Evolutionary conservation across 2,888 invertebrate species (phyloP).

Genomic region (Dastarcus helophoroides): DNA sequence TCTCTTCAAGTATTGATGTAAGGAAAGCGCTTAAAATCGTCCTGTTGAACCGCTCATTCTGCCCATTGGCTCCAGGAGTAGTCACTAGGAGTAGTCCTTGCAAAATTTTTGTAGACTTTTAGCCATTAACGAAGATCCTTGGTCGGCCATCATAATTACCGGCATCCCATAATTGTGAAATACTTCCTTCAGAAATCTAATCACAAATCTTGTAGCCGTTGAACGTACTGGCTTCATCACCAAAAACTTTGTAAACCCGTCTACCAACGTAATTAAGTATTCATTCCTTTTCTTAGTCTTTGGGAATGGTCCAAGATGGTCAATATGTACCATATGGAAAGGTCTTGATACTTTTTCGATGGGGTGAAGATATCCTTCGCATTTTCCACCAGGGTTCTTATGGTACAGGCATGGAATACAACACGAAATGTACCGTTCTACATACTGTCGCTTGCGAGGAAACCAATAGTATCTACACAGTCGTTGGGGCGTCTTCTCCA

Average conservation of each 20-base stretch:
- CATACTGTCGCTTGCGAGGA: conserved; percentile 27
- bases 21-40: conserved; percentile 21
- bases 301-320: conserved; percentile 34
- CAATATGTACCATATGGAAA: conserved; percentile 33
- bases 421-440: conserved; percentile 29
- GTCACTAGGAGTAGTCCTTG: conserved; percentile 21
- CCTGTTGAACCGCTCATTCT: conserved; percentile 25
- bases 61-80: conserved; percentile 28
- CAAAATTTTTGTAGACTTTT: conserved; percentile 26
- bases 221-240: conserved; percentile 5
- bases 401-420: conserved; percentile 32
- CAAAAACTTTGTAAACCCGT: conserved; percentile 21
- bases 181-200: conserved; percentile 11
- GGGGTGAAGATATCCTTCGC: conserved; percentile 28
- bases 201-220: conserved; percentile 16
- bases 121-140: conserved; percentile 30
- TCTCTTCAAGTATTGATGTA: conserved; percentile 25
- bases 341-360: conserved; percentile 31
- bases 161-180: conserved; percentile 18
- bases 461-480: conserved; percentile 32
- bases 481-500: conserved; percentile 25
- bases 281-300: conserved; percentile 24
- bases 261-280: conserved; percentile 27
- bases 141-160: conserved; percentile 27
- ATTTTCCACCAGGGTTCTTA: conserved; percentile 20